A percentile compares a stretch with the other conserved stretches of the same genome.
phyloP scores from a whole-genome alignment of 2,797 vertebrate genomes.

The Acrocephalus scirpaceus region DNA sequence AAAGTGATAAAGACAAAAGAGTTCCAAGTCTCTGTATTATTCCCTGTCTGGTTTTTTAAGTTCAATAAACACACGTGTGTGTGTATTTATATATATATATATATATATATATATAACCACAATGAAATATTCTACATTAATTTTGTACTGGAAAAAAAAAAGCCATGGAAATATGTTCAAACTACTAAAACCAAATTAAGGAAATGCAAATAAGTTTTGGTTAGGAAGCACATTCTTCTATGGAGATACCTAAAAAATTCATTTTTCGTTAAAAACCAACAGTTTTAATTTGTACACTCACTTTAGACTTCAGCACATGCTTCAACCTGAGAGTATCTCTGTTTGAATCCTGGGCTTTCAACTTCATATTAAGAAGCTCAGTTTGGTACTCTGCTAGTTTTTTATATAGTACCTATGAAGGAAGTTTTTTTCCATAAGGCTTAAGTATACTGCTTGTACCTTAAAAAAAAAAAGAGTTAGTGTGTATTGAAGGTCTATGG shows the following conservation, averaged over 20 bases:
- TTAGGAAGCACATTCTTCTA: not conserved
- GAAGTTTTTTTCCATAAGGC: not conserved
- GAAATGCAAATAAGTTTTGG: not conserved
- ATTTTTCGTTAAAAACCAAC: not conserved
- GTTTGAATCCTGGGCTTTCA: slow-evolving; percentile 75
- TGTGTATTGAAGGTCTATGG: not conserved
- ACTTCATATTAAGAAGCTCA: slow-evolving; percentile 73
- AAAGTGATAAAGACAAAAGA: not conserved
- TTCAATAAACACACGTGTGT: not conserved
- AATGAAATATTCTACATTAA: not conserved
- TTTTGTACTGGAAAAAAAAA: not conserved
- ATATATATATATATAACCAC: not conserved
- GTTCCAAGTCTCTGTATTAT: not conserved
- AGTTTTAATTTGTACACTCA: slow-evolving; percentile 38
- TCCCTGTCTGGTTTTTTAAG: not conserved
- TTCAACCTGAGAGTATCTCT: slow-evolving; percentile 74
- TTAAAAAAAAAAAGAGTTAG: not conserved
- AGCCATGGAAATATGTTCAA: not conserved
- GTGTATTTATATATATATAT: not conserved
- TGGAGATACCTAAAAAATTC: not conserved
- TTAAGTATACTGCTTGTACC: not conserved
- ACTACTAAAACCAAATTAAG: not conserved
- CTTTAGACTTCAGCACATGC: slow-evolving; percentile 74
- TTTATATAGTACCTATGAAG: slow-evolving; percentile 69
- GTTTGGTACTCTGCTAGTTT: slow-evolving; percentile 72